Percentiles rank a stretch among this genome's conserved stretches.
These are phyloP conservation scores for Oegoconia quadripuncta DNA, from an alignment of 2,888 invertebrate genomes.

Conservation along the genomic window DNA sequence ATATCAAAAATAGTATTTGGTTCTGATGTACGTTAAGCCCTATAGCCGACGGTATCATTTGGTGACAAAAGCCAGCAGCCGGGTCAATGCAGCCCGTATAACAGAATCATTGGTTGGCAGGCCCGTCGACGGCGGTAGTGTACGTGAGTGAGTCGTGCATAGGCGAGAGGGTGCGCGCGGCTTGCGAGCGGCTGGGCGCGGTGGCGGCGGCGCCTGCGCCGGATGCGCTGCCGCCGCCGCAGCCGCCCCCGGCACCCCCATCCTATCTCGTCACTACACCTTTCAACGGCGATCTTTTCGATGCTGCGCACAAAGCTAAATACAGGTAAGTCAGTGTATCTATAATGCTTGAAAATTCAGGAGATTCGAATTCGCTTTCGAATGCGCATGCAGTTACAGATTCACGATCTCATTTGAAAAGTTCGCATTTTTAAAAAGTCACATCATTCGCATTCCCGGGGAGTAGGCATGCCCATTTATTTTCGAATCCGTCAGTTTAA, in stretches of 20 bases:
- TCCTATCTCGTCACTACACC: conserved; percentile 82
- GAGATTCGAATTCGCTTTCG: no score
- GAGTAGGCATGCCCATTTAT: background rate
- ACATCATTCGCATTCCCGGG: no score
- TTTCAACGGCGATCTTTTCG: conserved; percentile 86
- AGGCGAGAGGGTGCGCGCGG: conserved; percentile 71
- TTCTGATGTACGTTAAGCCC: no score
- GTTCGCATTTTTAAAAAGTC: no score
- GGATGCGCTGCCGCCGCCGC: conserved; percentile 57
- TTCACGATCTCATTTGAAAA: no score
- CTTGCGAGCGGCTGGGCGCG: conserved; percentile 69
- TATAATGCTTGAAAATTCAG: background rate
- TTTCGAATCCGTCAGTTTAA: background rate
- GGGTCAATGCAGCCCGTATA: no score
- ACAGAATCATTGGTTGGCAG: conserved; percentile 33
- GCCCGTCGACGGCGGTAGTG: conserved; percentile 62
- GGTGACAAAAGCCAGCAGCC: no score
- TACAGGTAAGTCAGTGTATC: conserved; percentile 49
- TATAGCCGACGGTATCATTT: no score
- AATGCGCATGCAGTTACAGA: no score
- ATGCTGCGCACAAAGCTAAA: conserved; percentile 80
- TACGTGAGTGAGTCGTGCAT: conserved; percentile 69
- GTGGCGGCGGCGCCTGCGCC: conserved; percentile 61
- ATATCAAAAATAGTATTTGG: no score
- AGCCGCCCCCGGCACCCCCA: conserved; percentile 53